Evolutionary conservation across 2,113 vertebrate genomes (phyloP).

Genomic region (Erythrolamprus reginae): DNA sequence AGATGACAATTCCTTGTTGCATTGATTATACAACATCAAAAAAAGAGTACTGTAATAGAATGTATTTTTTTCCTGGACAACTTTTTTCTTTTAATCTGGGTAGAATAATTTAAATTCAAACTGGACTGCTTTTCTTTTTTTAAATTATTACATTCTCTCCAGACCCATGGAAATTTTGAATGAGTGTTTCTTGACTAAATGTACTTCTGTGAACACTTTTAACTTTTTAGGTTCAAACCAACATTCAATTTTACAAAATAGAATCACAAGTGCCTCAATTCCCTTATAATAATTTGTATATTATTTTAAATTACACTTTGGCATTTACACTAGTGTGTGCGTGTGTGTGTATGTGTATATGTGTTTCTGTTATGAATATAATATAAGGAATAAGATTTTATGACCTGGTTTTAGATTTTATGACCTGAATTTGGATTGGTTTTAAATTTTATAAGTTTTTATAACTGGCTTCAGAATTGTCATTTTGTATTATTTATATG

Average conservation of each 20-base stretch:
- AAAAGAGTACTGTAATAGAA: background rate
- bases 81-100: conserved; percentile 36
- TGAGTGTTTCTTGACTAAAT: background rate
- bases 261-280: background rate
- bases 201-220: background rate
- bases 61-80: conserved; percentile 21
- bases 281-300: background rate
- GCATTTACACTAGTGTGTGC: background rate
- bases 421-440: too few relatives aligned
- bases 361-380: background rate
- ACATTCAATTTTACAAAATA: background rate
- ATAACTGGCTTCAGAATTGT: too few relatives aligned
- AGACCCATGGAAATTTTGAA: background rate
- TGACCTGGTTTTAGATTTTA: too few relatives aligned
- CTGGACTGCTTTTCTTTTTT: conserved; percentile 34
- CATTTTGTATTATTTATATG: too few relatives aligned
- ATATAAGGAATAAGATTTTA: background rate
- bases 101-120: conserved; percentile 28
- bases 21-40: background rate
- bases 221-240: background rate
- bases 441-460: too few relatives aligned
- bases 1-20: conserved; percentile 8
- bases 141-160: background rate
- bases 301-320: background rate
- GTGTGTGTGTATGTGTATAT: too few relatives aligned